These are phyloP conservation scores for Nothoprocta pentlandii DNA, from an alignment of 2,113 vertebrate species.

Conservation along the genomic window DNA sequence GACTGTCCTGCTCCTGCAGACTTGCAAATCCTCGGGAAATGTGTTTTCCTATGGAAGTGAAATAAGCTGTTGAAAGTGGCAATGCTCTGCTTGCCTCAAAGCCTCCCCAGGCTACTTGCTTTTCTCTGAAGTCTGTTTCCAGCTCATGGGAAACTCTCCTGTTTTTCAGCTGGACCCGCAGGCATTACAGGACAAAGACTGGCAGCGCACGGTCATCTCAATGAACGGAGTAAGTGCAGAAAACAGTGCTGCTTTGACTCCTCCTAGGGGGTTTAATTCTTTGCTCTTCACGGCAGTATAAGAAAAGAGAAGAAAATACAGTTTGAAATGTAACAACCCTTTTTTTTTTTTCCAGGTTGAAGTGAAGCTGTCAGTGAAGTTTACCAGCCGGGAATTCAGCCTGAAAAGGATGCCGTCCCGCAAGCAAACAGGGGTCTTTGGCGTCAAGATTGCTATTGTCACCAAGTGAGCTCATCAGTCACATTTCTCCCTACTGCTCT, in stretches of 20 bases:
- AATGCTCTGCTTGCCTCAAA: not conserved
- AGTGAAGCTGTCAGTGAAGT: conserved; percentile 96
- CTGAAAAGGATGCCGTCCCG: conserved; percentile 93
- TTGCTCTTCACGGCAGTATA: not conserved
- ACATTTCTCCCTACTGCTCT: accelerated
- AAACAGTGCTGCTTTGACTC: not conserved
- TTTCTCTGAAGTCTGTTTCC: not conserved
- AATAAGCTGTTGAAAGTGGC: not conserved
- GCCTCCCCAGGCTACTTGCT: not conserved
- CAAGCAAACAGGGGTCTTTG: conserved; percentile 95
- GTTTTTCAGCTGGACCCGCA: conserved; percentile 91
- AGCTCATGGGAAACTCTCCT: not conserved
- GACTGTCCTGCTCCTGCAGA: not conserved
- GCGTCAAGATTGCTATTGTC: conserved; percentile 94
- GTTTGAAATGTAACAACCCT: not conserved
- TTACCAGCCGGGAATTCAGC: conserved; percentile 96
- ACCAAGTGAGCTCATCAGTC: conserved; percentile 88
- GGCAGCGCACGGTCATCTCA: conserved; percentile 93
- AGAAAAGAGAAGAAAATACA: accelerated
- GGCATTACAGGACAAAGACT: conserved; percentile 92
- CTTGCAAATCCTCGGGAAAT: not conserved
- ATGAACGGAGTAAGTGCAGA: conserved; percentile 92
- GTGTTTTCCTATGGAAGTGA: not conserved
- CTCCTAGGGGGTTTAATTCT: not conserved
- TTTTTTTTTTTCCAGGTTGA: conserved; percentile 83